Conservation (phyloP, 2,888 invertebrate genomes). For the Gari tellinella region DNA sequence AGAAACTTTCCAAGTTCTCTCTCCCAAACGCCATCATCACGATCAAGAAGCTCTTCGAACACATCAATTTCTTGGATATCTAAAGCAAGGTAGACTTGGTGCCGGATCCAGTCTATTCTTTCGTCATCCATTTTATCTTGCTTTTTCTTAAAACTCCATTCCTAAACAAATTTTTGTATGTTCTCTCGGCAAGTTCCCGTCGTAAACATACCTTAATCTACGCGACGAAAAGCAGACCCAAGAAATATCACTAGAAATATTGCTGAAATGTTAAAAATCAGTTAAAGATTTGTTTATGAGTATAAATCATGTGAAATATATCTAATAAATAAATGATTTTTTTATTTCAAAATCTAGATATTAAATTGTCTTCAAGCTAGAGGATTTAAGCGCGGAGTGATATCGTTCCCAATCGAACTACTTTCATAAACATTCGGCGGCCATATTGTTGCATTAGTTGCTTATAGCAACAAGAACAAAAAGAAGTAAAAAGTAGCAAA, state of each 20-base stretch:
- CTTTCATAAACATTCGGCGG: neutral
- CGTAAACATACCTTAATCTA: neutral
- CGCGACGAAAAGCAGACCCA: conserved; percentile 1
- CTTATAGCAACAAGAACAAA: conserved; percentile 11
- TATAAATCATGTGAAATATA: too few species aligned
- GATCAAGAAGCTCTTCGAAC: conserved; percentile 83
- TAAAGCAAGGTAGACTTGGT: conserved; percentile 80
- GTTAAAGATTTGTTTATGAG: too few species aligned
- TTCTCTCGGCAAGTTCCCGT: neutral
- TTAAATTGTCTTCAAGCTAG: too few species aligned
- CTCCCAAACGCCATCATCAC: conserved; percentile 83
- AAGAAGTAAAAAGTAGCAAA: too few species aligned
- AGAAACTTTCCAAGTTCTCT: conserved; percentile 82
- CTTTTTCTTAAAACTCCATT: neutral
- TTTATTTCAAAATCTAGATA: too few species aligned
- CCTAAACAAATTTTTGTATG: neutral
- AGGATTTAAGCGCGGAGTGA: neutral
- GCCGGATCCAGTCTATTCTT: conserved; percentile 83
- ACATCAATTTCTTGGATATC: conserved; percentile 80
- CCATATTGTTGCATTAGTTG: conserved; percentile 25
- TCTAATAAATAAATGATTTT: too few species aligned
- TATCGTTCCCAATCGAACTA: conserved; percentile 2
- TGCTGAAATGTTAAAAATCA: too few species aligned
- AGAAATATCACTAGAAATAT: too few species aligned
- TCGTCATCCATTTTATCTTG: conserved; percentile 83